phyloP scores from a whole-genome alignment of 2,888 invertebrate genomes.

The Troglohyphantes excavatus region DNA sequence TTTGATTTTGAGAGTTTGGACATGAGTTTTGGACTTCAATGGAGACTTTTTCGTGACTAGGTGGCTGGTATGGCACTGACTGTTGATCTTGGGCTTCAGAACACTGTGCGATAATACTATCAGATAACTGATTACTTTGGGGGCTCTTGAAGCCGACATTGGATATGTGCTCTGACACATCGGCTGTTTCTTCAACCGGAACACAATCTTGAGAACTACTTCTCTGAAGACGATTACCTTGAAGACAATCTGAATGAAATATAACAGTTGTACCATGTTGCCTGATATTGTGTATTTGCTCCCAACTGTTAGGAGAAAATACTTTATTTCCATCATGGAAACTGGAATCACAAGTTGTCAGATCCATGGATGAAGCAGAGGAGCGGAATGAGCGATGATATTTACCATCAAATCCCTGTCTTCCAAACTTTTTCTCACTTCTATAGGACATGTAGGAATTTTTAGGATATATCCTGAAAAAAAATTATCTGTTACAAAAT shows the following conservation, averaged over 20 bases:
- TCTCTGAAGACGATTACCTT: constrained; percentile 45
- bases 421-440: constrained; percentile 87
- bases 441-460: constrained; percentile 89
- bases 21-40: constrained; percentile 41
- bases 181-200: constrained; percentile 41
- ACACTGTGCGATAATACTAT: constrained; percentile 61
- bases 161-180: constrained; percentile 61
- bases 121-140: constrained; percentile 59
- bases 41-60: constrained; percentile 70
- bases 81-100: constrained; percentile 40
- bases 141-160: not conserved
- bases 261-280: constrained; percentile 82
- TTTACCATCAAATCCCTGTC: constrained; percentile 86
- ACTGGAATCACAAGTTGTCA: constrained; percentile 60
- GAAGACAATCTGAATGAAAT: constrained; percentile 81
- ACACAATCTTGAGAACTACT: constrained; percentile 70
- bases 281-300: constrained; percentile 82
- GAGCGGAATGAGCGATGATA: constrained; percentile 88
- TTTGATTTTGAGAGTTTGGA: constrained; percentile 39
- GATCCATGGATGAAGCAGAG: constrained; percentile 70
- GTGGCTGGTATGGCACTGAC: constrained; percentile 73
- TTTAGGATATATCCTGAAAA: constrained; percentile 88
- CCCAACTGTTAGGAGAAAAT: constrained; percentile 80
- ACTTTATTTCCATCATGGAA: constrained; percentile 61
- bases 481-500: too few relatives aligned